Conservation (phyloP, 2,113 vertebrate genomes). For the Cyanoramphus novaezelandiae region DNA sequence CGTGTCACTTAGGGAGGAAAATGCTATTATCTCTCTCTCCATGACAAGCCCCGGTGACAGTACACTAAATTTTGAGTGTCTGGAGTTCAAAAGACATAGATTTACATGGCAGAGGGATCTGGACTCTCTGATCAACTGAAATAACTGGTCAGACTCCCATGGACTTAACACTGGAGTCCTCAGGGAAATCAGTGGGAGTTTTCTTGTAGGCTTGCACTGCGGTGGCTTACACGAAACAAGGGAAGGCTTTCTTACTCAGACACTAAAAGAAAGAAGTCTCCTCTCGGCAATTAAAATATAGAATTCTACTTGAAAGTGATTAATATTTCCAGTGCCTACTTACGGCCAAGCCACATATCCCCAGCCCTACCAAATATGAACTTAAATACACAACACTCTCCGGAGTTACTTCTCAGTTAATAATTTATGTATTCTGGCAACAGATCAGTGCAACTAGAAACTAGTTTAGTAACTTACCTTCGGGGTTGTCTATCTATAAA, state of each 20-base stretch:
- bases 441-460: slow-evolving; percentile 68
- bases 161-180: neutral
- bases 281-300: slow-evolving; percentile 58
- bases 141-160: slow-evolving; percentile 11
- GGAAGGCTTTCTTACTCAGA: slow-evolving; percentile 18
- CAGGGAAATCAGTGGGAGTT: slow-evolving; percentile 50
- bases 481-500: slow-evolving; percentile 66
- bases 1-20: neutral
- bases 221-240: slow-evolving; percentile 16
- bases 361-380: slow-evolving; percentile 57
- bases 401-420: slow-evolving; percentile 62
- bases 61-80: neutral
- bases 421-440: slow-evolving; percentile 70
- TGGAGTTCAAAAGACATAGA: slow-evolving; percentile 17
- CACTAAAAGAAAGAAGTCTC: slow-evolving; percentile 22
- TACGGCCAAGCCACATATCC: slow-evolving; percentile 5
- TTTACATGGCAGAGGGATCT: neutral
- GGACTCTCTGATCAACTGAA: neutral
- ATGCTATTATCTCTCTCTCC: neutral
- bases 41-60: neutral
- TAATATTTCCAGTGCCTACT: slow-evolving; percentile 49
- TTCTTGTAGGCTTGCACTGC: neutral
- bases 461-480: slow-evolving; percentile 71
- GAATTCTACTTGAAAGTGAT: slow-evolving; percentile 61
- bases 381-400: slow-evolving; percentile 64